Evolutionary conservation across 2,888 invertebrate species (phyloP), one percentile per base, ranked within the genome.

Genomic region (Thyatira batis): DNA sequence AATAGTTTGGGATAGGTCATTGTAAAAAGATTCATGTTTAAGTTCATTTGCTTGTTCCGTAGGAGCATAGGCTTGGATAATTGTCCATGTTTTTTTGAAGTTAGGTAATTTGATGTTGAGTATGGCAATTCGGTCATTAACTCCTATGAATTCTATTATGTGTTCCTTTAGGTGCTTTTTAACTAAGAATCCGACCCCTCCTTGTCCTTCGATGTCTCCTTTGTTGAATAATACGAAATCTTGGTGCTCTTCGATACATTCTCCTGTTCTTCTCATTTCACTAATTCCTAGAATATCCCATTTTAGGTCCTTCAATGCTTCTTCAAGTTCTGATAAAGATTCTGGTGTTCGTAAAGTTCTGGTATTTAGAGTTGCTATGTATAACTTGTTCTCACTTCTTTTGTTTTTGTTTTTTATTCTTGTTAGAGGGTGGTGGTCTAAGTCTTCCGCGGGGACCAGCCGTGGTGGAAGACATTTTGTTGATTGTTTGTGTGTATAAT

Each of bases 1-100:
- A 25, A 54, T 49, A 0, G 33, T 17, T 33, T 45, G 27, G 6
- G 55, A 51, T 11, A 63, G 33, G 2, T 53, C 23, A n/a, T 46
- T 33, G 13, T 63, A 60, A 25, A 64, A 64, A 6, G 10, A 0
- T 0, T 57, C 53, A 3, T 52, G 23, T 8, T 39, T 50, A 4
- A 33, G 6, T 33, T 55, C 21, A 5, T 45, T 33, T n/a, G 63
- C 57, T 61, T 53, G 44, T 49, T 68, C 68, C 13, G 65, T 68
- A 5, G 62, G 67, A 1, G 65, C 59, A 50, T 67, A 67, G n/a
- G 52, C 45, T 49, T 44, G 23, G 39, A 6, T 39, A 8, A 13
- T 25, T 56, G 50, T 53, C 51, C 56, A 27, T 27, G 27, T 27
- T 27, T 27, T 27, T 27, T 27, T 27, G 27, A 8, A 27, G 27